These are phyloP conservation scores for Neopelma chrysocephalum DNA, from an alignment of 2,797 vertebrate species.

Conservation along the genomic window DNA sequence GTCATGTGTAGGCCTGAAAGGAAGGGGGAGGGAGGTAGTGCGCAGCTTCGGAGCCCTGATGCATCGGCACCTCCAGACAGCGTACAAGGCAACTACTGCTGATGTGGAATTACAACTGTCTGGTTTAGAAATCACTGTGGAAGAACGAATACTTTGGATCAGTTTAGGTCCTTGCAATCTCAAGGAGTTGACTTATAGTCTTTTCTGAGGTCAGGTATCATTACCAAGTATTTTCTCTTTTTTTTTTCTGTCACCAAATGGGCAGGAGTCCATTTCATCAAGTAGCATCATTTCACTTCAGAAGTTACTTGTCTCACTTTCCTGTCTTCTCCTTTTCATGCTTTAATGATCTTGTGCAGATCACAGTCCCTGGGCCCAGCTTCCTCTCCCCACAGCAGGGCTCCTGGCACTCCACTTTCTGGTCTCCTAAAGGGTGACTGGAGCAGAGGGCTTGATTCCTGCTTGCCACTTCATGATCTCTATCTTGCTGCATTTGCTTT, in stretches of 20 bases:
- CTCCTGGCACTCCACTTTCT: neutral
- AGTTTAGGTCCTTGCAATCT: neutral
- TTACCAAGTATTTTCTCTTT: neutral
- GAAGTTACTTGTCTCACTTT: neutral
- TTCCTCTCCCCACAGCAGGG: neutral
- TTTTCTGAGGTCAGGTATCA: neutral
- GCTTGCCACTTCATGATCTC: neutral
- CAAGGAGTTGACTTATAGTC: neutral
- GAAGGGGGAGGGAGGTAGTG: fast-evolving
- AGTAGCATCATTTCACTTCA: neutral
- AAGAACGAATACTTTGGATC: neutral
- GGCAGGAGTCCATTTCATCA: neutral
- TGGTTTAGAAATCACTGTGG: neutral
- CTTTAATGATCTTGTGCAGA: neutral
- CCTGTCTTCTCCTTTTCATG: neutral
- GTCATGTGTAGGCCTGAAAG: neutral
- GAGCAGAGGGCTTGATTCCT: neutral
- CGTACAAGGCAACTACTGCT: neutral
- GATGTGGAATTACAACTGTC: neutral
- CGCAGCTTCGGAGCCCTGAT: neutral
- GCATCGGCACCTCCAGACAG: neutral
- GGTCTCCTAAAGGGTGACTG: neutral
- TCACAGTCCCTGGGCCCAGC: neutral
- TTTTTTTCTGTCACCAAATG: neutral
- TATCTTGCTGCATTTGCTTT: neutral